Evolutionary conservation across 1,140 invertebrate genomes (phyloP).

Genomic region (Brachionus sp.): DNA sequence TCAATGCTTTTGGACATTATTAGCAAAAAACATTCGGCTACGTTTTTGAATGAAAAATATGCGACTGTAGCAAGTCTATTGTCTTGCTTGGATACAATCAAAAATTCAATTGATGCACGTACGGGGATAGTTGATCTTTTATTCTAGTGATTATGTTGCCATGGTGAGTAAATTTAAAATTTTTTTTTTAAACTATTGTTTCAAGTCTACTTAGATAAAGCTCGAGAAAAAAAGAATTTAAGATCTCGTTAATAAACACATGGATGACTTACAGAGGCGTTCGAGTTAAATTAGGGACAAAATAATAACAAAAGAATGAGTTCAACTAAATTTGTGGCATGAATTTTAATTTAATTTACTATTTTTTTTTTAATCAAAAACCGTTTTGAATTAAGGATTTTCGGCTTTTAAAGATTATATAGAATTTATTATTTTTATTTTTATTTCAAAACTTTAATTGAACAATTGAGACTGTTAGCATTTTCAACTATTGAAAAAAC

Average conservation of each 20-base stretch:
- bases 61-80: slow-evolving; percentile 6
- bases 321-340: not conserved
- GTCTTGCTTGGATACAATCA: slow-evolving; percentile 9
- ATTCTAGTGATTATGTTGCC: not conserved
- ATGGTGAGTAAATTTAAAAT: not conserved
- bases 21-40: slow-evolving; percentile 1
- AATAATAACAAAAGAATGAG: not conserved
- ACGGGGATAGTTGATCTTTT: not conserved
- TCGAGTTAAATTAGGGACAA: not conserved
- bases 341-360: not conserved
- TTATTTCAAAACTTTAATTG: too few relatives aligned
- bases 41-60: slow-evolving; percentile 8
- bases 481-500: too few relatives aligned
- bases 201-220: slow-evolving; percentile 25
- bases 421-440: too few relatives aligned
- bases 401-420: too few relatives aligned
- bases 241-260: not conserved
- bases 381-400: too few relatives aligned
- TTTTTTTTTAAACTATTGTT: not conserved
- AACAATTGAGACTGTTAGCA: too few relatives aligned
- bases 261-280: not conserved
- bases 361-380: too few relatives aligned
- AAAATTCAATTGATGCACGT: not conserved
- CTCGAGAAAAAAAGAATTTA: not conserved
- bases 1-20: slow-evolving; percentile 20